Conservation (phyloP, 1,140 invertebrate species). For the Saxidomus purpurata region DNA sequence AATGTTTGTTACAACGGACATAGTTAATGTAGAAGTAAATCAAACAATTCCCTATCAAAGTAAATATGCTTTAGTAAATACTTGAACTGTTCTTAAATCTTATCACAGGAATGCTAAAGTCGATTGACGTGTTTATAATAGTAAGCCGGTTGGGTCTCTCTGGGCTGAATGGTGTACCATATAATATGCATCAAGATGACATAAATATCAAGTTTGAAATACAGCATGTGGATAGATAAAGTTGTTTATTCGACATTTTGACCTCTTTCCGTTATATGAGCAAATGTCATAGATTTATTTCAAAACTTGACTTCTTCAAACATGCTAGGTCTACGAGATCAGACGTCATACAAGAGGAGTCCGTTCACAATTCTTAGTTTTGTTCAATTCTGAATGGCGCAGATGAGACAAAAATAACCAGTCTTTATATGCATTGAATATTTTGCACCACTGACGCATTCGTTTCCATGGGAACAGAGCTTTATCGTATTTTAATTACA, state of each 20-base stretch:
- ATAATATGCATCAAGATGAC: not conserved
- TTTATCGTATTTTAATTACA: no score
- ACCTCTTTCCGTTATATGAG: not conserved
- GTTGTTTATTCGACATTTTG: not conserved
- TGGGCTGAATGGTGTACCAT: not conserved
- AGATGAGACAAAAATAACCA: no score
- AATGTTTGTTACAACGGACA: not conserved
- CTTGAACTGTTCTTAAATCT: not conserved
- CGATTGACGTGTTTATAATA: constrained; percentile 15
- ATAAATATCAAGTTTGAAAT: constrained; percentile 11
- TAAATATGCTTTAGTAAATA: constrained; percentile 10
- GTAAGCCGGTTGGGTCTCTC: not conserved
- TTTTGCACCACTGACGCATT: no score
- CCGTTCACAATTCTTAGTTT: no score
- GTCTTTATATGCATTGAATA: no score
- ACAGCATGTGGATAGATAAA: not conserved
- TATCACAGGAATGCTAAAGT: not conserved
- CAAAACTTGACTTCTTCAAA: no score
- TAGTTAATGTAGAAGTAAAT: constrained; percentile 7
- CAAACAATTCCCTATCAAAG: constrained; percentile 10
- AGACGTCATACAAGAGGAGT: no score
- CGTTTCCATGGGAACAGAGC: no score
- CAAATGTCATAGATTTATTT: no score
- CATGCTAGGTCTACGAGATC: no score
- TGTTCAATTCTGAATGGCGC: no score